These are phyloP conservation scores for Pachymerium ferrugineum DNA, from an alignment of 2,888 invertebrate species.

Conservation along the genomic window DNA sequence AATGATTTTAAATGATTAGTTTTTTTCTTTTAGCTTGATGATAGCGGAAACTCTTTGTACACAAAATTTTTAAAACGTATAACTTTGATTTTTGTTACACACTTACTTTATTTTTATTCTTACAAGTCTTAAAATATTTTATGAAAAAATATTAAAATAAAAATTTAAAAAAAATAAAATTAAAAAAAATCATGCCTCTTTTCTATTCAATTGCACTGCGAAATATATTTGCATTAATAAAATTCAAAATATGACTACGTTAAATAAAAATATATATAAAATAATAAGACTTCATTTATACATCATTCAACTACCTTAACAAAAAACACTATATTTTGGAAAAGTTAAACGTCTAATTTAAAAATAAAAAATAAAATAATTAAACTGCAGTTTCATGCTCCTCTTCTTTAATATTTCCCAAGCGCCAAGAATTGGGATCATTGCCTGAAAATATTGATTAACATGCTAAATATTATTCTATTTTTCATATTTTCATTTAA, in stretches of 20 bases:
- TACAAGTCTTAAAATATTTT: not conserved
- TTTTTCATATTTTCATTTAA: not conserved
- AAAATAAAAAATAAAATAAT: not conserved
- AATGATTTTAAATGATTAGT: not conserved
- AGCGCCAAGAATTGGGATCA: conserved; percentile 32
- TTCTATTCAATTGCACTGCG: not conserved
- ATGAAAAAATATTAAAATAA: not conserved
- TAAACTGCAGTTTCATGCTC: conserved; percentile 36
- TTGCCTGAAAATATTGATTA: not conserved
- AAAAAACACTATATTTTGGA: no score
- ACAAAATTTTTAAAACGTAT: not conserved
- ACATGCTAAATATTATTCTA: not conserved
- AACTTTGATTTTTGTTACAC: not conserved
- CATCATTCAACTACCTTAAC: no score
- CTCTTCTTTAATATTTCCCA: conserved; percentile 35
- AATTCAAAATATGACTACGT: no score
- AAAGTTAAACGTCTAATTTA: no score
- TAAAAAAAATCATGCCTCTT: not conserved
- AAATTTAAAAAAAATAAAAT: not conserved
- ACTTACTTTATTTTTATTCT: not conserved
- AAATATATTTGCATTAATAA: no score
- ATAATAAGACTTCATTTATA: no score
- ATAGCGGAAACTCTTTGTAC: not conserved
- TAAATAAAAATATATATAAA: no score
- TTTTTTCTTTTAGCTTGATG: not conserved